Base-by-base conservation (phyloP, 2,888 invertebrate genomes). In the Epicampocera succincta region DNA sequence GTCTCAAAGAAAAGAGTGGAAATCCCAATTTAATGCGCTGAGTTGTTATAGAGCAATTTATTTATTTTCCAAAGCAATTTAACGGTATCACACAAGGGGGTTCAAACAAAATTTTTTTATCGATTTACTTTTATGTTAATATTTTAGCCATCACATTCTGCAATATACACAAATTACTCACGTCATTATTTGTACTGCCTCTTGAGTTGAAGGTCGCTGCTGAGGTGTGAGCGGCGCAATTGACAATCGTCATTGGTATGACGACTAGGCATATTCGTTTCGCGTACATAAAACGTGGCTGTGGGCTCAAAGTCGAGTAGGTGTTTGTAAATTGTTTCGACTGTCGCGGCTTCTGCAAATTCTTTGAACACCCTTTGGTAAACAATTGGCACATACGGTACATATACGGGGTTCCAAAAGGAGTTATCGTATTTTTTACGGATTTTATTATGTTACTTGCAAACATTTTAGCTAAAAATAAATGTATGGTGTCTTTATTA, bases 261-360 rank as follows among this genome's bases (percentile, higher is more conserved):
- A 88, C 81, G 44, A 89, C 86, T 71, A 87, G 83, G 75, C 89
- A 89, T 56, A 87, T 84, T 50, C 86, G 87, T 44, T 66, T 74
- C 44, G 33, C 74, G 52, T 69, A 50, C 11, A 52, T 76, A 68
- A 71, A 40, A 52, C 69, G 42, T n/a, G 25, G 21, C 52, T 15
- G 66, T 63, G 52, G 69, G 15, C 46, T 75, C 54, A 54, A 56
- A 52, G 74, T 72, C 48, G 68, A 84, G 9, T 29, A 63, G 13
- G 38, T 33, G 60, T 29, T 61, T n/a, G 21, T 12, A 33, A 33
- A 33, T 56, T 60, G 56, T 78, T 84, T 56, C 65, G 19, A 58
- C 60, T 65, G 52, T 38, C 77, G 79, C 68, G 60, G 66, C 48
- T 75, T 75, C 21, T 56, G 75, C 21, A 73, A 61, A 52, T 56